Evolutionary conservation across 2,113 vertebrate genomes (phyloP).

Genomic region (Podarcis cretensis): DNA sequence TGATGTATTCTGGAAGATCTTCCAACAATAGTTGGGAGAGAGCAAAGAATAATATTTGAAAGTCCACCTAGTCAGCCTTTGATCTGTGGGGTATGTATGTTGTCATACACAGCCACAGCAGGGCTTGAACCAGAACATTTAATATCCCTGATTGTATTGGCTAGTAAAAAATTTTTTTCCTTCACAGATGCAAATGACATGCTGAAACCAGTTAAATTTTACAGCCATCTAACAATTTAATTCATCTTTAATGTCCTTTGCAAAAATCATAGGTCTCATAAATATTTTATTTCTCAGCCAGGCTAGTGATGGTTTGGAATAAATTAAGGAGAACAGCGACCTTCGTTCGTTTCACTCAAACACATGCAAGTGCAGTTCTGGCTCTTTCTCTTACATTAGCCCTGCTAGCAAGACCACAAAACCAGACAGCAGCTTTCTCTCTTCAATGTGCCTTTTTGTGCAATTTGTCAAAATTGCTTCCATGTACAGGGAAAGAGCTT

Average conservation of each 20-base stretch:
- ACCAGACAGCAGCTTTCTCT: neutral
- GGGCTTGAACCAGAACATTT: neutral
- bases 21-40: neutral
- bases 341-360: neutral
- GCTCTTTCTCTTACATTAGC: rapidly evolving
- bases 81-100: neutral
- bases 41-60: neutral
- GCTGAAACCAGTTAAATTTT: constrained; percentile 72
- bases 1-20: neutral
- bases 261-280: constrained; percentile 70
- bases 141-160: constrained; percentile 1
- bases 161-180: constrained; percentile 63
- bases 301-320: constrained; percentile 38
- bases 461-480: neutral
- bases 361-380: neutral
- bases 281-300: constrained; percentile 75
- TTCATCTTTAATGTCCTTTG: constrained; percentile 67
- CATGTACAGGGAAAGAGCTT: neutral
- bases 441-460: rapidly evolving
- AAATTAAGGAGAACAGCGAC: constrained; percentile 28
- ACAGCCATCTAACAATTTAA: constrained; percentile 67
- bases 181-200: constrained; percentile 60
- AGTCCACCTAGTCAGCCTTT: neutral
- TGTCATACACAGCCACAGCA: neutral
- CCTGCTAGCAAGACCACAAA: neutral